Evolutionary conservation across 2,888 invertebrate genomes (phyloP).

Genomic region (Uloborus plumipes): DNA sequence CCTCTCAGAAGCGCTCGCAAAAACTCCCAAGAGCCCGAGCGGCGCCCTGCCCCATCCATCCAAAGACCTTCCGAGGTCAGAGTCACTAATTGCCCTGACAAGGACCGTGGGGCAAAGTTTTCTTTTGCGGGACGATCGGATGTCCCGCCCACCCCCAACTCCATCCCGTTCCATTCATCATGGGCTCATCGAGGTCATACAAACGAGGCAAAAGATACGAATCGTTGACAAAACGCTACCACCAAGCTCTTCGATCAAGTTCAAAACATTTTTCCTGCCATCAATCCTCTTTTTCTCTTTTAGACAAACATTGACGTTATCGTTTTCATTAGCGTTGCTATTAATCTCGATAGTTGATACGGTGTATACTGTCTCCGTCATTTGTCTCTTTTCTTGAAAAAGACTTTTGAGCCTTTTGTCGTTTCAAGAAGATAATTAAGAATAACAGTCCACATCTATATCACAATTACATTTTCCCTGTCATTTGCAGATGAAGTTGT

Average conservation of each 20-base stretch:
- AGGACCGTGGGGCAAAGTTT: slow-evolving; percentile 26
- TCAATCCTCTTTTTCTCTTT: too few relatives aligned
- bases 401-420: too few relatives aligned
- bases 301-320: background rate
- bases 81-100: slow-evolving; percentile 50
- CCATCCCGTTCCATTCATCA: slow-evolving; percentile 11
- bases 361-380: too few relatives aligned
- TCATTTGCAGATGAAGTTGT: too few relatives aligned
- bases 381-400: too few relatives aligned
- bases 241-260: slow-evolving; percentile 20
- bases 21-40: too few relatives aligned
- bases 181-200: slow-evolving; percentile 9
- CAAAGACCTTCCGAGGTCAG: slow-evolving; percentile 12
- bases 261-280: background rate
- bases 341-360: too few relatives aligned
- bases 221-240: slow-evolving; percentile 26
- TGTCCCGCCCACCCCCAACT: slow-evolving; percentile 37
- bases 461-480: too few relatives aligned
- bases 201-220: slow-evolving; percentile 9
- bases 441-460: too few relatives aligned
- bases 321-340: slow-evolving; percentile 6
- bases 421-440: too few relatives aligned
- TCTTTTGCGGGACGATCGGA: slow-evolving; percentile 40
- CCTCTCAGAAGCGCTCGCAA: too few relatives aligned
- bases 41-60: slow-evolving; percentile 22